A percentile compares a stretch with the other conserved stretches of the same genome.
Evolutionary conservation across 2,797 vertebrate species (phyloP).

Genomic region (Sebastes ruberrimus): DNA sequence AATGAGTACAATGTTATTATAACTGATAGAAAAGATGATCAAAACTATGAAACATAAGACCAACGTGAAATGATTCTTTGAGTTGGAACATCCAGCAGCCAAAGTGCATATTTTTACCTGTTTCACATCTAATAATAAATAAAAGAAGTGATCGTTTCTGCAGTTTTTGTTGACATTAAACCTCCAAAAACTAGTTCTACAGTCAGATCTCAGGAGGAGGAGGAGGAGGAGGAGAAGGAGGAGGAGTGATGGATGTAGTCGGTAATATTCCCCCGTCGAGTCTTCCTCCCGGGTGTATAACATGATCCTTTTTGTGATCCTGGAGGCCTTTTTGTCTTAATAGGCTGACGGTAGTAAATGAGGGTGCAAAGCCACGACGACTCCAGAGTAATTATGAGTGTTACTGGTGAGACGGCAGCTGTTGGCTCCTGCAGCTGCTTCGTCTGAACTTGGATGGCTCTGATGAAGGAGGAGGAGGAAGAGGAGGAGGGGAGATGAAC

Average conservation of each 20-base stretch:
- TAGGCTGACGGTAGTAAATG: constrained; percentile 67
- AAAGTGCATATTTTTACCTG: neutral
- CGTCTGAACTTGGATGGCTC: constrained; percentile 18
- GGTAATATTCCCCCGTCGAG: constrained; percentile 18
- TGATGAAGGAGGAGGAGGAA: neutral
- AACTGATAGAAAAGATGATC: neutral
- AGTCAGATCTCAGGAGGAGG: neutral
- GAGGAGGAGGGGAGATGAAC: constrained; percentile 8
- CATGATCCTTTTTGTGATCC: constrained; percentile 61
- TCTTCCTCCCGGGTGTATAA: constrained; percentile 47
- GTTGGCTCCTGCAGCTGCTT: constrained; percentile 60
- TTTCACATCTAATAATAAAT: neutral
- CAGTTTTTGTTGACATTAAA: neutral
- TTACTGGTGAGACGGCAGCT: constrained; percentile 55
- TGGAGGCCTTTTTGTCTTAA: constrained; percentile 59
- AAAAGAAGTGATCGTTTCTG: neutral
- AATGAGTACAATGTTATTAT: neutral
- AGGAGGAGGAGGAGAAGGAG: neutral
- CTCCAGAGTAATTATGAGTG: constrained; percentile 64
- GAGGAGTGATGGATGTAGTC: constrained; percentile 7
- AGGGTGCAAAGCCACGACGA: constrained; percentile 71
- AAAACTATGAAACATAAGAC: neutral
- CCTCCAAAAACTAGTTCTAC: neutral
- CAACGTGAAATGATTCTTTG: neutral
- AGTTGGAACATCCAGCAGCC: neutral